Percentiles rank a stretch among this genome's conserved stretches.
Evolutionary conservation across 1,140 invertebrate species (phyloP).

Genomic region (Battus philenor): DNA sequence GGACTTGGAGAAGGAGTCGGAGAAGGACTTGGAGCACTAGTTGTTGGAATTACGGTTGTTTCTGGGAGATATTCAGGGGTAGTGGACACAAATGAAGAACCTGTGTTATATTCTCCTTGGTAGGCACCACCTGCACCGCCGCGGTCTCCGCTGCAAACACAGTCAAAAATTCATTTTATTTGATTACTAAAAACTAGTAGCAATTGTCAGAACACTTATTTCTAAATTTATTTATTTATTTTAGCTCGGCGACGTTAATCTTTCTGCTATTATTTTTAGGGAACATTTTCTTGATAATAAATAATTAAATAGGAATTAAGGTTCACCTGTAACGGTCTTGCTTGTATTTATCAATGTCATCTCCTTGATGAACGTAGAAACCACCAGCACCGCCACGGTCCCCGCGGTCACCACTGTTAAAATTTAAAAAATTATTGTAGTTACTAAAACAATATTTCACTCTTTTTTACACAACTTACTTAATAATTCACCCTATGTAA

Average conservation of each 20-base stretch:
- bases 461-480: background rate
- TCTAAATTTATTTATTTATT: too few species aligned
- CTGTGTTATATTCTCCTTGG: background rate
- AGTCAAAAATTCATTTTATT: background rate
- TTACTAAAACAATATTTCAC: background rate
- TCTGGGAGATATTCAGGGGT: constrained; percentile 1
- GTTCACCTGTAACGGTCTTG: constrained; percentile 4
- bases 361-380: constrained; percentile 11
- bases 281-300: too few species aligned
- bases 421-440: background rate
- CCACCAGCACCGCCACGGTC: constrained; percentile 53
- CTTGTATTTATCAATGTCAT: constrained; percentile 20
- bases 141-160: background rate
- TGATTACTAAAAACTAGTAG: too few species aligned
- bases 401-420: constrained; percentile 61
- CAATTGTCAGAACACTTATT: too few species aligned
- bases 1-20: background rate
- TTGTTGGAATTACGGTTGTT: background rate
- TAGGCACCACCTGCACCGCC: background rate
- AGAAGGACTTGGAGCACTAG: background rate
- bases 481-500: too few species aligned
- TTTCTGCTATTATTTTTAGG: too few species aligned
- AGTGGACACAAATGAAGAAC: background rate
- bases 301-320: background rate
- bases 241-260: too few species aligned